These are phyloP conservation scores for Grapholita molesta DNA, from an alignment of 1,140 invertebrate genomes.

Conservation along the genomic window DNA sequence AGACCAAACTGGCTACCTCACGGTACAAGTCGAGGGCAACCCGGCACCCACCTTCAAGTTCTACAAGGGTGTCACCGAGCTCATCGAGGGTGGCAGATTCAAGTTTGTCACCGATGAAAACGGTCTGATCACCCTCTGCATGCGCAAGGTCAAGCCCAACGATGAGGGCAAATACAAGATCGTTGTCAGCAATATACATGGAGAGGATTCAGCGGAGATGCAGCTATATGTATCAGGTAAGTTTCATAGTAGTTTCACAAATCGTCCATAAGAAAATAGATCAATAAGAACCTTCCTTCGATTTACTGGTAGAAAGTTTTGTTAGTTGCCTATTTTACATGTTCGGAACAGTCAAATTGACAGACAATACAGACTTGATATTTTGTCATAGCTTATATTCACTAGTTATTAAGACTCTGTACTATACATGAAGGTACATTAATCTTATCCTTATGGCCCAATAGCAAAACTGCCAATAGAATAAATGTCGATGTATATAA, in stretches of 20 bases:
- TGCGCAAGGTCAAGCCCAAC: conserved; percentile 96
- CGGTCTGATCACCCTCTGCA: conserved; percentile 94
- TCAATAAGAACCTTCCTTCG: no score
- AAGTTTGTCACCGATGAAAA: conserved; percentile 94
- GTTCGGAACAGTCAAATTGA: background rate
- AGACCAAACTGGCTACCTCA: conserved; percentile 94
- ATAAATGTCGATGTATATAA: no score
- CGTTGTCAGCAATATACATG: conserved; percentile 94
- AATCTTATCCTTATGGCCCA: no score
- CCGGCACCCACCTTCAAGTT: conserved; percentile 97
- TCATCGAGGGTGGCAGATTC: conserved; percentile 95
- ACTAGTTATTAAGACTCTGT: background rate
- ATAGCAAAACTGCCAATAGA: no score
- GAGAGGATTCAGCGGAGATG: conserved; percentile 96
- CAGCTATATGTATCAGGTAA: conserved; percentile 97
- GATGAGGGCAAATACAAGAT: conserved; percentile 99
- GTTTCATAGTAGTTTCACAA: conserved; percentile 19
- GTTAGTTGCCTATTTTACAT: no score
- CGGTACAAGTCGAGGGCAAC: conserved; percentile 93
- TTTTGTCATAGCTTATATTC: background rate
- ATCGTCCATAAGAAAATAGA: no score
- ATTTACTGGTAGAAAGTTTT: no score
- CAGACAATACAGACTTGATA: background rate
- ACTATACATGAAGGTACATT: background rate
- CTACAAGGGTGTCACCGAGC: conserved; percentile 94